Base-by-base conservation (phyloP, 1,140 invertebrate genomes). In the Galendromus occidentalis region DNA sequence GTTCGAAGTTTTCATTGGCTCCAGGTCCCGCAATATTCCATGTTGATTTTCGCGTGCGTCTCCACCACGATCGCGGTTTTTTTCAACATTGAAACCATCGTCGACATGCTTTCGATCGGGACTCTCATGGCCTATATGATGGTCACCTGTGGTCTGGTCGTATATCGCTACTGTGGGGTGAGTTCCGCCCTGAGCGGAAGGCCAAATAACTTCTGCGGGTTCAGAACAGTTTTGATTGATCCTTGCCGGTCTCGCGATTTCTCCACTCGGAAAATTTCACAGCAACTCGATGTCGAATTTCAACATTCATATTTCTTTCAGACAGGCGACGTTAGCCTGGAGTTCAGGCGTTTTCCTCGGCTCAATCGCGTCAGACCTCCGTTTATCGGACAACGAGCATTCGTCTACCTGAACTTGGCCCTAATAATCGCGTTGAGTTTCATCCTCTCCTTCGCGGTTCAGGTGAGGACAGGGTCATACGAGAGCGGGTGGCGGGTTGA, bases 51-150 rank as follows among this genome's bases (percentile, higher is more conserved):
- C 33, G 51, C 51, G 12, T 25, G 12, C 25, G 6, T 59, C 25
- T 59, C 51, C 4, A 33, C 51, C 17, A 1, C 25, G 22, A 25
- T 59, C 9, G 51, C 51, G 14, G 22, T 59, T 14, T 59, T 59
- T 25, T 59, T 59, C 51, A 59, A 59, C 20, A 59, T 25, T 22
- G 20, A 14, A 14, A 59, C 51, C 25, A 59, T 25, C 51, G 51
- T 59, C n/a, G 22, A 59, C 22, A 59, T 59, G 51, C 51, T 59
- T 22, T 59, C 51, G 14, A 18, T 59, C 12, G 51, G 51, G 25
- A 59, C 51, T 4, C 51, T 59, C 51, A 59, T 25, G 51, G 51
- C 51, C 22, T 59, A 59, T 9, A 59, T 59, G 51, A 59, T 59
- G 51, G 51, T 59, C 51, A 59, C 51, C 17, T 59, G 51, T 9